phyloP scores from a whole-genome alignment of 2,113 vertebrate species.

The Stigmatopora argus region DNA sequence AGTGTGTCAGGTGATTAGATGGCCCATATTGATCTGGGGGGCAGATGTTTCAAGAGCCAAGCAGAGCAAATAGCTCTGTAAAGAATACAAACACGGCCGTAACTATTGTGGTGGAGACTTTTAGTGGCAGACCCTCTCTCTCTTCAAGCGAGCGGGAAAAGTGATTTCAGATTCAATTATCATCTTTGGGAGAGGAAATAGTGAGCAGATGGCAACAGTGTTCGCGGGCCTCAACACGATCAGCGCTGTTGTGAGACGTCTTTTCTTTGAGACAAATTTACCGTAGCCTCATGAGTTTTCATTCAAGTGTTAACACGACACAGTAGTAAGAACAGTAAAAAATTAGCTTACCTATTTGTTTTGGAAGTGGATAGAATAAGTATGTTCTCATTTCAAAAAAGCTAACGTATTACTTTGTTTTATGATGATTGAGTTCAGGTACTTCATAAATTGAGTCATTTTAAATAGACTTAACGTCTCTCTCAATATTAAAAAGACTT shows the following conservation, averaged over 20 bases:
- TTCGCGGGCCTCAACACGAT: conserved; percentile 74
- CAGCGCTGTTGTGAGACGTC: conserved; percentile 71
- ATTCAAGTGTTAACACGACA: conserved; percentile 62
- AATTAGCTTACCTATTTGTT: conserved; percentile 7
- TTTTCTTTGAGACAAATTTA: conserved; percentile 83
- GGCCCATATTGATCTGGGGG: conserved; percentile 73
- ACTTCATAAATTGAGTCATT: no score
- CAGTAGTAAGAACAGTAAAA: not conserved
- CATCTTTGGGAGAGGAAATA: conserved; percentile 68
- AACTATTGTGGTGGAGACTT: conserved; percentile 69
- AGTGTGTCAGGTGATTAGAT: conserved; percentile 88
- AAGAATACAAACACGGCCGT: conserved; percentile 81
- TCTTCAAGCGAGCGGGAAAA: conserved; percentile 67
- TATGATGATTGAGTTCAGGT: no score
- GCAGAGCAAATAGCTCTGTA: conserved; percentile 60
- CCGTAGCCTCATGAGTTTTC: conserved; percentile 81
- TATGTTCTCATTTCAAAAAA: not conserved
- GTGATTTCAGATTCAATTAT: conserved; percentile 87
- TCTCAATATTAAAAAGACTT: no score
- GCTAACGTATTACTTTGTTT: no score
- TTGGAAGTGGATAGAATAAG: conserved; percentile 61
- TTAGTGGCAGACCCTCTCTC: conserved; percentile 35
- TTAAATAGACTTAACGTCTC: no score
- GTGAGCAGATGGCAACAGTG: conserved; percentile 88
- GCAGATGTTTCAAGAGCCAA: conserved; percentile 88